phyloP scores from a whole-genome alignment of 2,797 vertebrate genomes.

The Accipiter minullus region DNA sequence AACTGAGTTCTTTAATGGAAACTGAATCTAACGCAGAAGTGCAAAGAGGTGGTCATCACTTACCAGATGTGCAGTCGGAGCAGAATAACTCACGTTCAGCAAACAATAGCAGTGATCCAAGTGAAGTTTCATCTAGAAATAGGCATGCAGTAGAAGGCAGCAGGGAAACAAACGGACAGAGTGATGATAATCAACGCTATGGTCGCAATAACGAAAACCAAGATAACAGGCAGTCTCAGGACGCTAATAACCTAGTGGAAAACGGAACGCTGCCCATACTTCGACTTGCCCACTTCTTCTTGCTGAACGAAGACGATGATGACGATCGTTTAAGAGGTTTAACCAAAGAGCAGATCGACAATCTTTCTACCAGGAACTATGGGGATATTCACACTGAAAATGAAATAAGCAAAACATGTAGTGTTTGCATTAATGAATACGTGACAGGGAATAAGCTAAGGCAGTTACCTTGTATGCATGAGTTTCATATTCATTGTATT shows the following conservation, averaged over 20 bases:
- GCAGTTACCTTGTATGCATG: conserved; percentile 89
- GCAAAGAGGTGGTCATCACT: conserved; percentile 49
- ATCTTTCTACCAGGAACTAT: conserved; percentile 91
- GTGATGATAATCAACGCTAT: neutral
- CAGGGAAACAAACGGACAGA: conserved; percentile 5
- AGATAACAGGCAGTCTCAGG: conserved; percentile 75
- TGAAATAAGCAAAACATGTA: conserved; percentile 88
- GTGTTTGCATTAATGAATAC: conserved; percentile 95
- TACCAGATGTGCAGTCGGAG: neutral
- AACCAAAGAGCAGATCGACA: conserved; percentile 98
- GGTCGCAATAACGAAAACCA: conserved; percentile 37
- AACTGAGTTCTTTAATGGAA: conserved; percentile 93
- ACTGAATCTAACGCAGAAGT: conserved; percentile 86
- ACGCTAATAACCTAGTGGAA: conserved; percentile 88
- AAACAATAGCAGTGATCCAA: neutral
- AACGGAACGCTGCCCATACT: conserved; percentile 90
- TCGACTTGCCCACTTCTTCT: conserved; percentile 90
- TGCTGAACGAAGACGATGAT: conserved; percentile 89
- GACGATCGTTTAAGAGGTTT: conserved; percentile 87
- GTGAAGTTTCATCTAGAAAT: neutral
- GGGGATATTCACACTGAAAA: conserved; percentile 85
- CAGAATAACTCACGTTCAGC: neutral
- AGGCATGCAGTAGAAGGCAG: neutral
- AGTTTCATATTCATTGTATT: conserved; percentile 96
- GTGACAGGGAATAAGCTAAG: conserved; percentile 94